Evolutionary conservation across 2,888 invertebrate genomes (phyloP), one percentile per base, ranked within the genome.

Genomic region (Nudaria mundana): DNA sequence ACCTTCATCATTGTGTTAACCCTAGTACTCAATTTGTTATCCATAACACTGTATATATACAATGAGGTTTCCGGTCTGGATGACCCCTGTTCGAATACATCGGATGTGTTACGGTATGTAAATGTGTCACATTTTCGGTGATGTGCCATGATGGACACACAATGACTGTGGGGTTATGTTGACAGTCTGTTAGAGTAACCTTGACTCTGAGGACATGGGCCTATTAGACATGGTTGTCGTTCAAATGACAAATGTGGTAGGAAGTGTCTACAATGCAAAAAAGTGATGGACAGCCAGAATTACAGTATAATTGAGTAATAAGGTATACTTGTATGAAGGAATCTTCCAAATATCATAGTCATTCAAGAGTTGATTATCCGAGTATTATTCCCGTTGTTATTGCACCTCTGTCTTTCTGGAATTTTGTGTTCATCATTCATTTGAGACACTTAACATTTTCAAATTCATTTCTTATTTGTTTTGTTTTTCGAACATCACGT

Each of bases 21-120:
- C 23, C 38, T 40, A 37, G 34, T 53, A 46, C 12, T 35, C 11
- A 18, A 44, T 31, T 38, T 26, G 25, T n/a, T 12, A 41, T 12
- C 24, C 23, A 48, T 20, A 24, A n/a, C 28, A 16, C 11, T 40
- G 32, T 58, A 44, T 62, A 57, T 53, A 60, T 30, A 32, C 23
- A 20, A 8, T 18, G 8, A 25, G 24, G 10, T 20, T 40, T 12
- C 34, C 26, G 30, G 24, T 11, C 35, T 42, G 52, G 50, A 63
- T 63, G 56, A 54, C 36, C 30, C 13, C 14, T 38, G 33, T 22
- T 40, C 22, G 18, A 29, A 13, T 3, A 12, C 37, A 51, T 62
- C 56, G 56, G 66, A 64, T 54, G 47, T 43, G 58, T 61, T 63
- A 66, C 58, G 68, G 64, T 63, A 49, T 44, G 40, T 49, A 57